phyloP scores from a whole-genome alignment of 2,797 vertebrate species.

The Odontamblyopus rebecca region DNA sequence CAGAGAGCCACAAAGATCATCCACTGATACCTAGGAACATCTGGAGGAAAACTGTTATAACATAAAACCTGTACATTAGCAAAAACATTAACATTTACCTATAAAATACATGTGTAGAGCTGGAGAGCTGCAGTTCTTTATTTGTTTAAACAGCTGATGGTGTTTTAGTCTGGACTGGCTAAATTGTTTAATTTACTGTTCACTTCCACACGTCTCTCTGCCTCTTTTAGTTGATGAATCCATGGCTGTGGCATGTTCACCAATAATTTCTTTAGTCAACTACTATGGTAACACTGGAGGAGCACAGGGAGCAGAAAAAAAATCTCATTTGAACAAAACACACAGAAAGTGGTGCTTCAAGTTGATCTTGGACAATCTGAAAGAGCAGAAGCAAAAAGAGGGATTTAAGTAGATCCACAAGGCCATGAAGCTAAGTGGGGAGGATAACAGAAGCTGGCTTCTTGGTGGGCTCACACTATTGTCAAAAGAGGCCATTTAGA shows the following conservation, averaged over 20 bases:
- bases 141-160: no score
- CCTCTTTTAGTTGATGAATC: no score
- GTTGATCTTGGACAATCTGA: slow-evolving; percentile 58
- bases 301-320: slow-evolving; percentile 43
- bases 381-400: slow-evolving; percentile 64
- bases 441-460: slow-evolving; percentile 58
- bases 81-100: slow-evolving; percentile 18
- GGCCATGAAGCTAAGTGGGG: slow-evolving; percentile 72
- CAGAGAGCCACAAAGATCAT: slow-evolving; percentile 34
- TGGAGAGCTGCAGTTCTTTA: no score
- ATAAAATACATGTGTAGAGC: slow-evolving; percentile 4
- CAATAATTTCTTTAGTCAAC: neutral
- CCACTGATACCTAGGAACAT: slow-evolving; percentile 31
- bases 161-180: no score
- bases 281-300: slow-evolving; percentile 15
- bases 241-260: no score
- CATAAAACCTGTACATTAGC: slow-evolving; percentile 4
- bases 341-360: slow-evolving; percentile 54
- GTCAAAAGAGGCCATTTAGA: neutral
- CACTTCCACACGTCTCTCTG: no score
- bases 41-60: neutral
- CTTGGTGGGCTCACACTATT: slow-evolving; percentile 37
- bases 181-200: no score
- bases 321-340: slow-evolving; percentile 53
- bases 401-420: slow-evolving; percentile 67